phyloP scores from a whole-genome alignment of 2,888 invertebrate genomes.

The Athripsodes cinereus region DNA sequence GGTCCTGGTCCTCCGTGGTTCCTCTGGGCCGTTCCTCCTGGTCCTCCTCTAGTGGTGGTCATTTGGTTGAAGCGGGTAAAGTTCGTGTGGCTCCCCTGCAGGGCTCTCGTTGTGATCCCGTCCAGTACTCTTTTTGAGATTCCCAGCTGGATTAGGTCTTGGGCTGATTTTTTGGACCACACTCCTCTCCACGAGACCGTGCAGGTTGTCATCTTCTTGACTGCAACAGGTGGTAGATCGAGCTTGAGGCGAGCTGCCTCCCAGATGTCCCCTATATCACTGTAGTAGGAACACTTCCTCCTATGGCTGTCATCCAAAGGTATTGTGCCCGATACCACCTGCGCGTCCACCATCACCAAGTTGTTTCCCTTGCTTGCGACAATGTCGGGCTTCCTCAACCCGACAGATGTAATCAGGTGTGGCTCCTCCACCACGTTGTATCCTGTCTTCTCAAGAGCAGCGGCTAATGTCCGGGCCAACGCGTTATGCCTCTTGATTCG shows the following conservation, averaged over 20 bases:
- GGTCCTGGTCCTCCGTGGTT: background rate
- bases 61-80: constrained; percentile 12
- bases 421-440: constrained; percentile 31
- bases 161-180: background rate
- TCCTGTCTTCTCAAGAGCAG: constrained; percentile 28
- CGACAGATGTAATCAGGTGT: constrained; percentile 27
- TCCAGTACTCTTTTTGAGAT: background rate
- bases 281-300: background rate
- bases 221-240: background rate
- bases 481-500: constrained; percentile 32
- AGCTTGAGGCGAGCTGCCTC: background rate
- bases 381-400: constrained; percentile 33
- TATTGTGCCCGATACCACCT: background rate
- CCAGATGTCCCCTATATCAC: background rate
- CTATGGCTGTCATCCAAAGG: background rate
- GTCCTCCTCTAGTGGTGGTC: background rate
- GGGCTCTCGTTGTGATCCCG: constrained; percentile 15
- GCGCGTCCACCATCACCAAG: background rate
- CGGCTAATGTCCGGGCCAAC: constrained; percentile 27
- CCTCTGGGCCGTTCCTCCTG: background rate
- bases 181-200: constrained; percentile 3
- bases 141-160: background rate
- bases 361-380: constrained; percentile 24
- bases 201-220: background rate
- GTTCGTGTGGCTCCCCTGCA: constrained; percentile 19